Base-by-base conservation (phyloP, 92 coral and sea anemone genomes). In the Phymanthus crucifer region DNA sequence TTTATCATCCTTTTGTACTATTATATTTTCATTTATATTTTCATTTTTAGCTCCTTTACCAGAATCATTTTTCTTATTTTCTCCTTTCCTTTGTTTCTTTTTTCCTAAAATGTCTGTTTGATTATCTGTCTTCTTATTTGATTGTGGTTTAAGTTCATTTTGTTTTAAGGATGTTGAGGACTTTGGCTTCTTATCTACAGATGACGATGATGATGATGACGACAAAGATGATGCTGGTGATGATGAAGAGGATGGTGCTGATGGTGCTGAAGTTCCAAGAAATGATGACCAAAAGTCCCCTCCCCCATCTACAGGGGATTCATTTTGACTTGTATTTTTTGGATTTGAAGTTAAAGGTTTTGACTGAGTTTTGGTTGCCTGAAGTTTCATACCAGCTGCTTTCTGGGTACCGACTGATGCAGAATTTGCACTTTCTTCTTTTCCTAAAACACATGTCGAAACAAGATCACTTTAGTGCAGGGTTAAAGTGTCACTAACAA, bases 251-350 rank as follows among this genome's bases (percentile, higher is more conserved):
- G 26, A 38, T 32, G 74, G 23, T 36, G 82, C 31, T 45, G 83
- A 79, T 69, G 83, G 13, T 16, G 33, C 7, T 52, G 85, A 81
- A 48, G 80, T 89, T 10, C 90, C 97, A 57, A 92, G 92, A 50
- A 92, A 92, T 56, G 97, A 92, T 11, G 97, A 90, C 97, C 97
- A 92, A 70, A 92, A 84, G 56, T 87, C 93, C 1, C 87, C 90
- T 13, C 87, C 91, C 50, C 85, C 74, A 6, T 43, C 68, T 3
- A 47, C 70, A 16, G 52, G 32, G 27, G 45, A 45, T 13, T 35
- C 37, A 16, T 43, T 61, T 64, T 77, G 9, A 33, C 78, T n/a
- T 72, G 87, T 33, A 64, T 38, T 46, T 79, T 85, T 46, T 56
- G 75, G 69, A 38, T 31, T 26, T 68, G 82, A 75, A 2, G 82